Base-by-base conservation (phyloP, 2,113 vertebrate species). In the Vidua chalybeata region DNA sequence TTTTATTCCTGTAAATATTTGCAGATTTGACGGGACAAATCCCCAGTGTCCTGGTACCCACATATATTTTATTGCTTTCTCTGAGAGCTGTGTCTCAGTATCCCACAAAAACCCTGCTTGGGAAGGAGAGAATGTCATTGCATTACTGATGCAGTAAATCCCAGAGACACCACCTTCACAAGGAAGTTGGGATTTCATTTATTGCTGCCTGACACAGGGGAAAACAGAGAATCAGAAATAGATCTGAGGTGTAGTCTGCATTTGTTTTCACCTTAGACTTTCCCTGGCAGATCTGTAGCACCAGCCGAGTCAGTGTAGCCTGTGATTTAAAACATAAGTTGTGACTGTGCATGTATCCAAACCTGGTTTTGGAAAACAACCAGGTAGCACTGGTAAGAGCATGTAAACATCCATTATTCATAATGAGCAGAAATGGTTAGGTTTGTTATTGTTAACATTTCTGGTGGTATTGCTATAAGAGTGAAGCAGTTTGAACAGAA, bases 1-100 rank as follows among this genome's bases (percentile, higher is more conserved):
- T 51, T 82, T 73, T 37, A 61, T 84, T 83, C 63, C 68, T 75
- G 56, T 74, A 89, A 91, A 89, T 78, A 37, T 90, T 95, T 87
- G 77, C 45, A 46, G 45, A 46, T 75, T 56, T 45, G 55, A 81
- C 9, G 64, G 45, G 74, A 59, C 46, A 87, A 95, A 91, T 66
- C 56, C 43, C 46, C 7, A 5, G 0, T 46, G 55, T 63, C 48
- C 54, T 83, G 46, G 58, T 90, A 67, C 23, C 72, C 45, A 33
- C 37, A 8, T 5, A 63, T 4, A 13, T 92, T 87, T 89, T 82
- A 79, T 59, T 10, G 2, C 51, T 80, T 49, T 62, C 15, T 68
- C 46, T n/a, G 59, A 55, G 76, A 90, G 56, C 35, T 1, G 0
- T 7, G 10, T 82, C 39, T 55, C 62, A 18, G 46, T 21, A 51